Percentiles rank a stretch among this genome's conserved stretches.
Conservation (phyloP, 2,888 invertebrate genomes). For the Lasioglossum morio region DNA sequence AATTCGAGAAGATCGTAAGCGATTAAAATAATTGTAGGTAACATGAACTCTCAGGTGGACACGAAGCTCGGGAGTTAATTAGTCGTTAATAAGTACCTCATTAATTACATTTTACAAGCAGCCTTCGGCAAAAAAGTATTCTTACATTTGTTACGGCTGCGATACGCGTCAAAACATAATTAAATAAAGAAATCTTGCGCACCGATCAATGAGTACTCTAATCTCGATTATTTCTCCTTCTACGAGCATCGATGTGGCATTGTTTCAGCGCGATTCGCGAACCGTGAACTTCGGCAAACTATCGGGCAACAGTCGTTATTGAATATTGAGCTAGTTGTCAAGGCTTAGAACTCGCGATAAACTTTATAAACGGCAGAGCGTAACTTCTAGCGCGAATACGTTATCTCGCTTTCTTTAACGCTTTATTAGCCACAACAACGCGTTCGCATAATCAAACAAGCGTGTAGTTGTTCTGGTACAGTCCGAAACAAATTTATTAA, state of each 20-base stretch:
- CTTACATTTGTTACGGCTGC: neutral
- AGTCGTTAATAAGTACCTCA: neutral
- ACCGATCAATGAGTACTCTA: no score
- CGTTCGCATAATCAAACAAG: neutral
- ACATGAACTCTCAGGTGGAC: neutral
- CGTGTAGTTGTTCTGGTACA: neutral
- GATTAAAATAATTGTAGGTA: neutral
- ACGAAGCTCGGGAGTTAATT: neutral
- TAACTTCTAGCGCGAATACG: neutral
- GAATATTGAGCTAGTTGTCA: neutral
- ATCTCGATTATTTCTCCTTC: neutral
- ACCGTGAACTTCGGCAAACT: slow-evolving; percentile 11
- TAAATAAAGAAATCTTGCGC: neutral
- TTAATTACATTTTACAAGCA: neutral
- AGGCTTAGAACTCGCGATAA: neutral
- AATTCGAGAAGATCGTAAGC: neutral
- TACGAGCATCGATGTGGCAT: neutral
- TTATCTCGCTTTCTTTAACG: neutral
- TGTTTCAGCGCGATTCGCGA: neutral
- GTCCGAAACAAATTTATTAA: neutral
- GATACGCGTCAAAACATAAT: neutral
- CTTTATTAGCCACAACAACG: neutral
- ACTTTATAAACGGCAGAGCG: neutral
- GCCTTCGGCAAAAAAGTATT: neutral
- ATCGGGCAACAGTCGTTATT: neutral